Conservation (phyloP, 2,113 vertebrate genomes). For the Rattus rattus region DNA sequence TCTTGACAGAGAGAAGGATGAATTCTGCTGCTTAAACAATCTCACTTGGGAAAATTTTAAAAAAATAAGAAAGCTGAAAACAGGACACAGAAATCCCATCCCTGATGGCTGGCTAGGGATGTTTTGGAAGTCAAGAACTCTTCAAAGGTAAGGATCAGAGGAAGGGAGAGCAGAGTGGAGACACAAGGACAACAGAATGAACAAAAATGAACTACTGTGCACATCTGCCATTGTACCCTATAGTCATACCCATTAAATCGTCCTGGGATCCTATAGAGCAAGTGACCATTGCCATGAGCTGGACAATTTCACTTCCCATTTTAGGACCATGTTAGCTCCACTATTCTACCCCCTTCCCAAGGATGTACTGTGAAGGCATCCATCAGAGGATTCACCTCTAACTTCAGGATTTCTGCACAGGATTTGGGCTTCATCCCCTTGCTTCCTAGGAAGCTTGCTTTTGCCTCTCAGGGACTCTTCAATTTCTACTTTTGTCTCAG, state of each 20-base stretch:
- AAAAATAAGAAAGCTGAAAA: neutral
- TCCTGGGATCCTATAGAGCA: neutral
- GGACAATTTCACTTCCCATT: neutral
- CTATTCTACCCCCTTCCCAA: neutral
- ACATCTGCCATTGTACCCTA: too few relatives aligned
- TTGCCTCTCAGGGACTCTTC: neutral
- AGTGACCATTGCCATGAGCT: too few relatives aligned
- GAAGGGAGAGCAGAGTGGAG: neutral
- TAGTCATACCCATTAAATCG: neutral
- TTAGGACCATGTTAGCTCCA: neutral
- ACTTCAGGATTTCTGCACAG: conserved; percentile 40
- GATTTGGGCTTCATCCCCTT: conserved; percentile 40
- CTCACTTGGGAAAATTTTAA: neutral
- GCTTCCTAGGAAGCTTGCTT: conserved; percentile 51
- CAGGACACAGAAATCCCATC: neutral
- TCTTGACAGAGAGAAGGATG: neutral
- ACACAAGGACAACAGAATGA: neutral
- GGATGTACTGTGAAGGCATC: neutral
- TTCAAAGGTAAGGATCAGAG: neutral
- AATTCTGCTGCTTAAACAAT: neutral
- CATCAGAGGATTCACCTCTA: conserved; percentile 6
- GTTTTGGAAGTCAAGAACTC: conserved; percentile 17
- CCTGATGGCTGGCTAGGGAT: neutral
- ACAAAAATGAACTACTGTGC: neutral
- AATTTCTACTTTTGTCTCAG: conserved; percentile 56